Conservation (phyloP, 2,113 vertebrate genomes). For the Hypomesus transpacificus region DNA sequence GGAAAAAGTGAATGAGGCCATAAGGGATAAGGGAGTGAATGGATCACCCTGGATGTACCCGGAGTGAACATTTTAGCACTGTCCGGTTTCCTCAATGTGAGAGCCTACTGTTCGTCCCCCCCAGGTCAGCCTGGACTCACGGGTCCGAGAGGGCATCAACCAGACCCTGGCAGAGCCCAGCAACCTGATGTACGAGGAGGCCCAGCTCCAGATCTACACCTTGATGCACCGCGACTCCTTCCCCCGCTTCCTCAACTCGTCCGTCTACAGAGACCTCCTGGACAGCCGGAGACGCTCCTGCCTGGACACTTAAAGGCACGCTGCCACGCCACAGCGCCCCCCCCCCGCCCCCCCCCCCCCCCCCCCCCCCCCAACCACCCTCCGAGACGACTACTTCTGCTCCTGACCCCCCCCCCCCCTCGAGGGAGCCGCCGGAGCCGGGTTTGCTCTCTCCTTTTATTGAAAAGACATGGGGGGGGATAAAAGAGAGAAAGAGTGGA, state of each 20-base stretch:
- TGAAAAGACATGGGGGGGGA: slow-evolving; percentile 38
- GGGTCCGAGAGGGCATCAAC: slow-evolving; percentile 94
- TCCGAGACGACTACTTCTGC: slow-evolving; percentile 63
- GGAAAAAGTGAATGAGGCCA: too few species aligned
- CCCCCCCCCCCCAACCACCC: slow-evolving; percentile 52
- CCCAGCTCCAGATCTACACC: slow-evolving; percentile 97
- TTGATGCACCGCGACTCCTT: slow-evolving; percentile 99
- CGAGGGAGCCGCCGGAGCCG: slow-evolving; percentile 70
- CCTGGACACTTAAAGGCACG: slow-evolving; percentile 82
- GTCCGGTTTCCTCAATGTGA: background rate
- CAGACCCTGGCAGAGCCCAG: slow-evolving; percentile 87
- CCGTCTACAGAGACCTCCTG: slow-evolving; percentile 89
- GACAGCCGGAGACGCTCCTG: slow-evolving; percentile 78
- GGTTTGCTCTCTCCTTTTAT: slow-evolving; percentile 33
- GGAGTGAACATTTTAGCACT: too few species aligned
- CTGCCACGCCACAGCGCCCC: background rate
- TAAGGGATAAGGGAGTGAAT: too few species aligned
- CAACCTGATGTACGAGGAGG: slow-evolving; percentile 89
- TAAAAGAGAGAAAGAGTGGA: slow-evolving; percentile 18
- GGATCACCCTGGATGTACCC: too few species aligned
- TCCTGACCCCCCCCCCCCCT: slow-evolving; percentile 40
- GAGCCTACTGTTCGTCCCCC: background rate
- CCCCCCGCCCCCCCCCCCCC: slow-evolving; percentile 24
- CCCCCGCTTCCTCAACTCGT: slow-evolving; percentile 95
- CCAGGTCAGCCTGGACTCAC: slow-evolving; percentile 96